These are phyloP conservation scores for Atrichornis clamosus DNA, from an alignment of 2,113 vertebrate species.

Conservation along the genomic window DNA sequence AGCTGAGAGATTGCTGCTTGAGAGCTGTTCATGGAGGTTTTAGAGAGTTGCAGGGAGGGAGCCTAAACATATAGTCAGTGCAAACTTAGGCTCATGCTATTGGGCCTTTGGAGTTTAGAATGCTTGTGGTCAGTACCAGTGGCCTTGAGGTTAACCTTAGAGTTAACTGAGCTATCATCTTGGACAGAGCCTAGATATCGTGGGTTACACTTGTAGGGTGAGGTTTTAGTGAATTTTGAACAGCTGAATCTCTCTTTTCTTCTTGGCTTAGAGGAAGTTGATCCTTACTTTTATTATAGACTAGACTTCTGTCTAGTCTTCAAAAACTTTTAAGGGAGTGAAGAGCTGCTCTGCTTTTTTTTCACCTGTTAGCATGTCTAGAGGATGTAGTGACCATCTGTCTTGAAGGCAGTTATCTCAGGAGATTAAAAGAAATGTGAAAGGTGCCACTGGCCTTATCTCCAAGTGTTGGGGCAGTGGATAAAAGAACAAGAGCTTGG, in stretches of 20 bases:
- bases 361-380: background rate
- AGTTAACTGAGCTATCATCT: background rate
- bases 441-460: background rate
- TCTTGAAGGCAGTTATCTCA: background rate
- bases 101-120: background rate
- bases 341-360: background rate
- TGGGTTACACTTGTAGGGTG: background rate
- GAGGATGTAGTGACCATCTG: background rate
- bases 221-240: background rate
- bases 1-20: background rate
- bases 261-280: background rate
- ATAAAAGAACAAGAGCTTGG: background rate
- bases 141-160: background rate
- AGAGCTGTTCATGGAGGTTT: background rate
- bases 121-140: background rate
- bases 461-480: background rate
- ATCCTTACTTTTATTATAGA: background rate
- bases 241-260: background rate
- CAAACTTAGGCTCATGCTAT: background rate
- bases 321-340: background rate
- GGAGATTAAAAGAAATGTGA: background rate
- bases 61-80: background rate
- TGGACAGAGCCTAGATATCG: background rate
- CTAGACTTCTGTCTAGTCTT: background rate
- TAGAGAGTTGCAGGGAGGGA: background rate